Evolutionary conservation across 2,797 vertebrate species (phyloP).

Genomic region (Rhabdomys pumilio): DNA sequence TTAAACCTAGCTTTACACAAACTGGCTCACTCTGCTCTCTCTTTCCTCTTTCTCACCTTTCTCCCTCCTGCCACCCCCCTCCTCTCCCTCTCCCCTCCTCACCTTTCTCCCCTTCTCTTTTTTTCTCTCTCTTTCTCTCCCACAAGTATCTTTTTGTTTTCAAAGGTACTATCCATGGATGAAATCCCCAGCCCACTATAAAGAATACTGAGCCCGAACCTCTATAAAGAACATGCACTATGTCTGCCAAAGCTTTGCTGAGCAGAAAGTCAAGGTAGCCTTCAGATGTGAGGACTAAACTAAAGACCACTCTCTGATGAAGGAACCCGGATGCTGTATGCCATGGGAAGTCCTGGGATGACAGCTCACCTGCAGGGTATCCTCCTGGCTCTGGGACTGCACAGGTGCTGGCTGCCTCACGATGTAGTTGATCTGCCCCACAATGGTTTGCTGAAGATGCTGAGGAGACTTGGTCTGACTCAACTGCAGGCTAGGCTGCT

Average conservation of each 20-base stretch:
- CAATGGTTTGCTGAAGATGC: constrained; percentile 89
- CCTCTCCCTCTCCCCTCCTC: background rate
- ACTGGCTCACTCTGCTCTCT: background rate
- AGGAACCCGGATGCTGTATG: background rate
- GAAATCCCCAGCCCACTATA: background rate
- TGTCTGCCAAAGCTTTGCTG: constrained; percentile 2
- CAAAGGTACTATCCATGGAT: background rate
- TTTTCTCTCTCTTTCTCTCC: background rate
- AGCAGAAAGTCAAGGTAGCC: background rate
- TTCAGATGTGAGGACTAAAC: background rate
- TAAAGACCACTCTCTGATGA: background rate
- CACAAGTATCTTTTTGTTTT: background rate
- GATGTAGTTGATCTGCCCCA: constrained; percentile 91
- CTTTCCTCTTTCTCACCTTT: too few species aligned
- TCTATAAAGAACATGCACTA: background rate
- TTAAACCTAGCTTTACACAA: background rate
- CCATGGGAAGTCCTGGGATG: background rate
- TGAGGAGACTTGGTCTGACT: constrained; percentile 90
- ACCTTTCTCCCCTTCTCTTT: background rate
- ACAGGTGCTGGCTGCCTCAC: constrained; percentile 89
- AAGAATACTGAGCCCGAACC: background rate
- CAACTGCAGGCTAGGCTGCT: constrained; percentile 90
- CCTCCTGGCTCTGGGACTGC: constrained; percentile 88
- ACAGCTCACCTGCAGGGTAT: constrained; percentile 85
- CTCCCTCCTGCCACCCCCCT: too few species aligned